Base-by-base conservation (phyloP, 2,888 invertebrate species). In the Augiades crinisus region DNA sequence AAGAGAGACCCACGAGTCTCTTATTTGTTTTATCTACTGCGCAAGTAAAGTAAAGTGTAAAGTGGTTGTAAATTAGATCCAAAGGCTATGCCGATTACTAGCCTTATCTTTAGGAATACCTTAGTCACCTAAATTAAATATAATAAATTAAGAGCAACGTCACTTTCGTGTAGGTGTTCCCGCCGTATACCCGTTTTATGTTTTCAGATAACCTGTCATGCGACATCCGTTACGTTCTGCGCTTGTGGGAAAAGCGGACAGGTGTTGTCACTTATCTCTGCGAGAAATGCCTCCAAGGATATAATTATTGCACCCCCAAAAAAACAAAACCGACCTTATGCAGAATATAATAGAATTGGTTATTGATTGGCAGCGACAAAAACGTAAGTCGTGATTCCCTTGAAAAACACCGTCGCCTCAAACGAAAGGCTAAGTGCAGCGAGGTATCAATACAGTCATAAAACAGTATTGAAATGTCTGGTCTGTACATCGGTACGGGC, bases 201-300 rank as follows among this genome's bases (percentile, higher is more conserved):
- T 81, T 78, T 81, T 75, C 75, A 80, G 82, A 83, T 81, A 78
- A 64, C 72, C 66, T 65, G 81, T 80, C 80, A 75, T 68, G 70
- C 70, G 64, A 77, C 82, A 84, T 86, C 87, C 87, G 86, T 67
- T 74, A 63, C 58, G 36, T 30, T 30, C 13, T 16, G 36, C 47
- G 55, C 52, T 68, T 81, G 86, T 86, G 86, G 86, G 87, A 87
- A 87, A 88, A 84, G 75, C 61, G 62, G 78, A 79, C 87, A 87
- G 87, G 87, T 88, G 87, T 77, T 88, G 87, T 77, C 81, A 79
- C 72, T 78, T 82, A 81, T 79, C 80, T 68, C 67, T 62, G 65
- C 69, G 62, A 63, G 66, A 56, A 64, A 62, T 63, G 60, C 60
- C 62, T 63, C 62, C 60, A 64, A 70, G 63, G 62, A 64, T 67